phyloP scores from a whole-genome alignment of 1,140 invertebrate species.

The Branchinecta lynchi region DNA sequence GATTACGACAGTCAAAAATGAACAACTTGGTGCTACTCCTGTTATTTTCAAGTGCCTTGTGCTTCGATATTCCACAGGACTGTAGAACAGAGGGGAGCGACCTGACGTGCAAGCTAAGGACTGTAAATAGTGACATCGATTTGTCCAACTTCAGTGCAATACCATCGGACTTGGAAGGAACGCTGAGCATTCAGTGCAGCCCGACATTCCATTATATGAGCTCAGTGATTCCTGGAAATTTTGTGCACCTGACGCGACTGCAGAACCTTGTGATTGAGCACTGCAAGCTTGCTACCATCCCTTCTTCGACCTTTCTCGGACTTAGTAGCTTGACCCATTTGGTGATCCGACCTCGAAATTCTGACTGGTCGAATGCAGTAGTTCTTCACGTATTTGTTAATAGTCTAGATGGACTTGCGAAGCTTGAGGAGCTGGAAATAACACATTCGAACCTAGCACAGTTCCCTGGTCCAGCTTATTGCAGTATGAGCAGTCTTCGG shows the following conservation, averaged over 20 bases:
- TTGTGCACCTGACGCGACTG: conserved; percentile 61
- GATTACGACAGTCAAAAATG: background rate
- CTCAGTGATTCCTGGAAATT: conserved; percentile 64
- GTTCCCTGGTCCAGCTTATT: conserved; percentile 64
- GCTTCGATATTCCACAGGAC: background rate
- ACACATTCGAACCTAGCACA: conserved; percentile 73
- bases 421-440: conserved; percentile 62
- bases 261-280: conserved; percentile 69
- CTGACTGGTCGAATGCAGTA: conserved; percentile 69
- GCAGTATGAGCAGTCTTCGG: conserved; percentile 54
- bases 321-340: conserved; percentile 62
- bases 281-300: conserved; percentile 74
- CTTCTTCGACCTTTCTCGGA: conserved; percentile 63
- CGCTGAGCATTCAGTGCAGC: conserved; percentile 62
- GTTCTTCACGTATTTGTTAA: conserved; percentile 56
- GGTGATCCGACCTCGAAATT: conserved; percentile 70
- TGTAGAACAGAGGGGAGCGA: background rate
- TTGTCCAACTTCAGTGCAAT: conserved; percentile 75
- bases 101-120: conserved; percentile 57
- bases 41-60: background rate
- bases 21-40: background rate
- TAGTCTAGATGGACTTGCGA: conserved; percentile 52
- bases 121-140: conserved; percentile 63
- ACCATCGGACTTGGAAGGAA: conserved; percentile 64
- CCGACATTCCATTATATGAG: conserved; percentile 26